Evolutionary conservation across 37 sponge, comb jelly and placozoan species (phyloP).

Genomic region (Geodia barretti): DNA sequence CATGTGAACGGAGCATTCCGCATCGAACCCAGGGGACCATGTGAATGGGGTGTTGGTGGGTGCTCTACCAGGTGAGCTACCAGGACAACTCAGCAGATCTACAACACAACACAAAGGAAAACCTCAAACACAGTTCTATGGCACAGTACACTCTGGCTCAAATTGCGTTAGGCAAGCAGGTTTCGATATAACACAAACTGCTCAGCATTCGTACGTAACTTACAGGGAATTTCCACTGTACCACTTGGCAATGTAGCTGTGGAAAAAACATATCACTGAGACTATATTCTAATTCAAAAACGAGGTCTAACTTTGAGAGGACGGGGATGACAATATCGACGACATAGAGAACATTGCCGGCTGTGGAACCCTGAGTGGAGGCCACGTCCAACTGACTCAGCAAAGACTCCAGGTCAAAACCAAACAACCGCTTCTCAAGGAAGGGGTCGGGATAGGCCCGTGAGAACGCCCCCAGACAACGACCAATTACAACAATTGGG

Average conservation of each 20-base stretch:
- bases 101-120: no score
- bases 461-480: constrained; percentile 45
- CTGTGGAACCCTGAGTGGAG: neutral
- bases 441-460: constrained; percentile 29
- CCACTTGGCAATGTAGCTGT: constrained; percentile 36
- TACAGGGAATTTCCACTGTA: neutral
- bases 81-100: no score
- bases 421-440: constrained; percentile 22
- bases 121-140: no score
- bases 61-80: no score
- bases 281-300: neutral
- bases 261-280: neutral
- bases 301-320: constrained; percentile 13
- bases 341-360: constrained; percentile 39
- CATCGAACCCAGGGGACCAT: no score
- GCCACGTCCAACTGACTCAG: constrained; percentile 23
- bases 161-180: no score
- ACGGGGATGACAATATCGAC: constrained; percentile 47
- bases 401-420: constrained; percentile 13
- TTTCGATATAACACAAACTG: no score
- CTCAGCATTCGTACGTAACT: no score
- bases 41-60: no score
- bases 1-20: no score
- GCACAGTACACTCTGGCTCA: no score
- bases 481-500: constrained; percentile 43